Conservation (phyloP, 2,113 vertebrate species). For the Sorex fumeus region DNA sequence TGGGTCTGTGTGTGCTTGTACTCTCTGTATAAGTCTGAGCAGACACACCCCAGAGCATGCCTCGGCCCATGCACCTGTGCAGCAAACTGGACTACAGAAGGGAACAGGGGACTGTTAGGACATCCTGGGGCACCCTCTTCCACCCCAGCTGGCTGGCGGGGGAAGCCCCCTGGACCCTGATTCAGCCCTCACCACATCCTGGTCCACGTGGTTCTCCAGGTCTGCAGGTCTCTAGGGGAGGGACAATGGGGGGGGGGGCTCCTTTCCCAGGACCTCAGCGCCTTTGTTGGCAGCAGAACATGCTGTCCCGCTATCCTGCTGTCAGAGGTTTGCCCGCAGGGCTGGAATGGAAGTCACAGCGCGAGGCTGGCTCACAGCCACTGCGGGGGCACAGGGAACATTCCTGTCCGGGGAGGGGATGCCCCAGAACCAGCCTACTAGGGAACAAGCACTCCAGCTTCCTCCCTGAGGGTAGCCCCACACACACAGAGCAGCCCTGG, state of each 20-base stretch:
- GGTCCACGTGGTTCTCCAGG: rapidly evolving
- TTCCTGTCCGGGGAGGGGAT: neutral
- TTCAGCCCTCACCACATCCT: neutral
- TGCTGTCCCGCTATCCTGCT: neutral
- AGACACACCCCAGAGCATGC: neutral
- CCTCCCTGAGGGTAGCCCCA: neutral
- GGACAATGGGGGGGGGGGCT: too few relatives aligned
- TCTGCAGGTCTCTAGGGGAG: too few relatives aligned
- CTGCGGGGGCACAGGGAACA: neutral
- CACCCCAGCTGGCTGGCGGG: rapidly evolving
- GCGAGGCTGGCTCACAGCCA: neutral
- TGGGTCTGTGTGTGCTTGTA: too few relatives aligned
- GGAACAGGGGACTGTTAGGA: neutral
- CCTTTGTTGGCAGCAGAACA: neutral
- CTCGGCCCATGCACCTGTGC: neutral
- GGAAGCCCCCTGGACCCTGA: neutral
- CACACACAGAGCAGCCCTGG: neutral
- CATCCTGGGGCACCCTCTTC: too few relatives aligned
- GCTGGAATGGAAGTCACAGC: neutral
- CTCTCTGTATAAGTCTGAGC: too few relatives aligned
- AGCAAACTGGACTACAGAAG: neutral
- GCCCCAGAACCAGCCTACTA: neutral
- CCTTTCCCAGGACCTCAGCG: neutral
- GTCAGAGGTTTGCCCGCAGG: neutral
- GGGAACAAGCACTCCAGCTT: neutral